Evolutionary conservation across 2,888 invertebrate genomes (phyloP), one percentile per base, ranked within the genome.

Genomic region (Panopea generosa): DNA sequence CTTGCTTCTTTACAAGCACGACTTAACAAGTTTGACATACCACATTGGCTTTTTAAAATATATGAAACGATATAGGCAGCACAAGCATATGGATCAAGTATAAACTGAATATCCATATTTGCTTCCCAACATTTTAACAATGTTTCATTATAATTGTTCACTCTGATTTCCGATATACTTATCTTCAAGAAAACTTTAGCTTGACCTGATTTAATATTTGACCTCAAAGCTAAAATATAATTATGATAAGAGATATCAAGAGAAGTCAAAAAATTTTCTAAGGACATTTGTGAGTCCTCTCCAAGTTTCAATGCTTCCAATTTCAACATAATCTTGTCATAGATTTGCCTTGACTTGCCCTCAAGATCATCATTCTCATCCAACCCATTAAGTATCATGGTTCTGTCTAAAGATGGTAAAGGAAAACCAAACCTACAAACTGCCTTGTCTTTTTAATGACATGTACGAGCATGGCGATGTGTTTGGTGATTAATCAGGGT

Each of bases 41-140:
- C 83, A 38, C 82, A 53, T 43, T 78, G 81, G 14, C 71, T 63
- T 79, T 83, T 83, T 26, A 73, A 71, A 20, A 82, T 81, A 60
- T 78, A 83, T 0, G 68, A 69, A 7, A 82, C 82, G 43, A 82
- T 76, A 50, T 78, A 82, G 7, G 60, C 24, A 49, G 52, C 81
- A 74, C 77, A 78, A 18, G 75, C 61, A 73, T 65, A 82, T 26
- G 69, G 68, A 56, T 80, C 80, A 45, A 45, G 20, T 45, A 45
- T 45, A 45, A 4, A 16, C 45, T 16, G 45, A 9, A 45, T 9
- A 40, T 70, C 82, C 72, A 80, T 73, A 60, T 84, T 83, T 14
- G 84, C 79, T 33, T 66, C 20, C 76, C 76, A 82, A 38, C 47
- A 66, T 55, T 60, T 71, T 14, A 80, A 24, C 27, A 80, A 60